phyloP scores from a whole-genome alignment of 2,888 invertebrate genomes.

The Parnassius orleans region DNA sequence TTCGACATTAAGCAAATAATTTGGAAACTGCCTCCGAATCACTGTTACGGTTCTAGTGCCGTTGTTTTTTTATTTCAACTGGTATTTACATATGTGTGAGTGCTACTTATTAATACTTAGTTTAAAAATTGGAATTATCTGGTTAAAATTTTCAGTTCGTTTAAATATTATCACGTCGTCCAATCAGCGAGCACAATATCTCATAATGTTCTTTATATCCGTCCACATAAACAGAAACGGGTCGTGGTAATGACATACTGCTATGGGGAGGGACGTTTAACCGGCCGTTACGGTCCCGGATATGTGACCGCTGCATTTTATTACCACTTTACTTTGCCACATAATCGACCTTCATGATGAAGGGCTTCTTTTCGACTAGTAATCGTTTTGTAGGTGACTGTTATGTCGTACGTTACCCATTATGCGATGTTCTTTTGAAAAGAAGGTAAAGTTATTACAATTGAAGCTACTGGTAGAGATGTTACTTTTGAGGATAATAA shows the following conservation, averaged over 20 bases:
- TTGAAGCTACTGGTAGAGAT: too few relatives aligned
- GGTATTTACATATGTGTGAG: too few relatives aligned
- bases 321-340: constrained; percentile 80
- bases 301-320: constrained; percentile 82
- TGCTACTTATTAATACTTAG: not conserved
- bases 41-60: too few relatives aligned
- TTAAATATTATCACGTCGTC: constrained; percentile 73
- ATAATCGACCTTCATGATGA: constrained; percentile 78
- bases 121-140: too few relatives aligned
- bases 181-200: constrained; percentile 73
- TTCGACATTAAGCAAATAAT: not conserved
- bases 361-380: constrained; percentile 70
- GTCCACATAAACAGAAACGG: constrained; percentile 77
- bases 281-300: constrained; percentile 75
- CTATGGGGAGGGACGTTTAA: constrained; percentile 69
- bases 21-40: not conserved
- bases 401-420: constrained; percentile 18
- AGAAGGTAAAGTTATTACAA: too few relatives aligned
- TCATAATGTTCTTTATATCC: constrained; percentile 79
- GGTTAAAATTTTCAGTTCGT: not conserved
- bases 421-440: not conserved
- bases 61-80: too few relatives aligned
- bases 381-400: constrained; percentile 44
- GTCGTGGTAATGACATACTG: constrained; percentile 73
- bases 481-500: too few relatives aligned